Evolutionary conservation across 2,797 vertebrate species (phyloP), one percentile per base, ranked within the genome.

Genomic region (Parauchenoglanis punctatus): DNA sequence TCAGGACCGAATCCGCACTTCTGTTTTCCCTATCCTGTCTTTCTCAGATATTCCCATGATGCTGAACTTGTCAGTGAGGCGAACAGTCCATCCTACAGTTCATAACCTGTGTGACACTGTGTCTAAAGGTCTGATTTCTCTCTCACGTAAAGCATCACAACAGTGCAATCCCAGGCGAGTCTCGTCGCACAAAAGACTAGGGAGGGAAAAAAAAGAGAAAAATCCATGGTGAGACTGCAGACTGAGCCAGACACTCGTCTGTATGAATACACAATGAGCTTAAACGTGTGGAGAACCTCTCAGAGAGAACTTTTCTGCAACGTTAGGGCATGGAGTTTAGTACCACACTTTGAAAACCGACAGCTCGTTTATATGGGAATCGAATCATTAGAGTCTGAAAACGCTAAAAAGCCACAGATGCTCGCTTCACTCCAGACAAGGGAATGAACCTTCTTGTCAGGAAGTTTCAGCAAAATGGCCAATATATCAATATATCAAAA

Each of bases 81-180:
- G 87, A 83, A 89, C 82, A 86, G 85, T 86, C 88, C 88, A 89
- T 91, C 84, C 86, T 86, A 78, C 83, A 87, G 90, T 90, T 86
- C 89, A 89, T 87, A 87, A 89, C 88, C 87, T 72, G 81, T 82
- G 84, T 90, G 90, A 89, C 90, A 89, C 85, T 46, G 86, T 86
- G 88, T 91, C 89, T 90, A 77, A 85, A 88, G 88, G 86, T 89
- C 87, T 83, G 89, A 86, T 90, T 89, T 89, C 85, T 81, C 85
- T 89, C 88, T 90, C 85, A 82, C 89, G 89, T 91, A 89, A 91
- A 89, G 87, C 88, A 89, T 87, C 65, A 75, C 87, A 86, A 84
- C 90, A 89, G 87, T 85, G 83, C 65, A 73, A 87, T 90, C 90
- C 90, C 89, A 72, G n/a, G 87, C n/a, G 90, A 85, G 86, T 31